Evolutionary conservation across 1,140 invertebrate genomes (phyloP).

Genomic region (Sitobion miscanthi): DNA sequence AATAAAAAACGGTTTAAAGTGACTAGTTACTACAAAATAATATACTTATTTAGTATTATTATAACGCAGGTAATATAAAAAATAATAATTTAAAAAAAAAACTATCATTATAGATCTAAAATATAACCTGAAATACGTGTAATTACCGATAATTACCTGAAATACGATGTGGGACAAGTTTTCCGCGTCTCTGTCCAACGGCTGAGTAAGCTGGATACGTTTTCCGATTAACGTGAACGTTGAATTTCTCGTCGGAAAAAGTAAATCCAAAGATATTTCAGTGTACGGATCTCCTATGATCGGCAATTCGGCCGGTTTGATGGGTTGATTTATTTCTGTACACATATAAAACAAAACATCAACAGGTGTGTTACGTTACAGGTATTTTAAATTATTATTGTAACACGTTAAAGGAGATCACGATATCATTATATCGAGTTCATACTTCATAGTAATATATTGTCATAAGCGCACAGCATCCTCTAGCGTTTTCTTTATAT

Average conservation of each 20-base stretch:
- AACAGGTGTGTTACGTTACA: neutral
- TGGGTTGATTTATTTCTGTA: slow-evolving; percentile 81
- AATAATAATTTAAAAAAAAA: neutral
- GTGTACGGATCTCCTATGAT: slow-evolving; percentile 81
- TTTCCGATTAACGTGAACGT: slow-evolving; percentile 85
- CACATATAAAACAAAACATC: neutral
- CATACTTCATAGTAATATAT: neutral
- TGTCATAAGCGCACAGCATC: neutral
- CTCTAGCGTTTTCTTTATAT: neutral
- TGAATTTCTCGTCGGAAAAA: slow-evolving; percentile 77
- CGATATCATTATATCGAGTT: neutral
- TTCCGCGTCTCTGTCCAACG: slow-evolving; percentile 83
- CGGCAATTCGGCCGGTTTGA: slow-evolving; percentile 78
- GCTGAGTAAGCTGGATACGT: slow-evolving; percentile 76
- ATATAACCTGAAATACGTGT: neutral
- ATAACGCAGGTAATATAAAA: neutral
- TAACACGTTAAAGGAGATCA: neutral
- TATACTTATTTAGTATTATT: neutral
- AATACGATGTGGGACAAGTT: slow-evolving; percentile 87
- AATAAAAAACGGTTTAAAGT: neutral
- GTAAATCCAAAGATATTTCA: slow-evolving; percentile 78
- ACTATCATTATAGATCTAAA: neutral
- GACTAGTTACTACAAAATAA: neutral
- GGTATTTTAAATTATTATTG: neutral
- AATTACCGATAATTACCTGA: slow-evolving; percentile 77